Percentiles rank a stretch among this genome's conserved stretches.
Conservation (phyloP, 1,140 invertebrate genomes). For the Lucilia cuprina region DNA sequence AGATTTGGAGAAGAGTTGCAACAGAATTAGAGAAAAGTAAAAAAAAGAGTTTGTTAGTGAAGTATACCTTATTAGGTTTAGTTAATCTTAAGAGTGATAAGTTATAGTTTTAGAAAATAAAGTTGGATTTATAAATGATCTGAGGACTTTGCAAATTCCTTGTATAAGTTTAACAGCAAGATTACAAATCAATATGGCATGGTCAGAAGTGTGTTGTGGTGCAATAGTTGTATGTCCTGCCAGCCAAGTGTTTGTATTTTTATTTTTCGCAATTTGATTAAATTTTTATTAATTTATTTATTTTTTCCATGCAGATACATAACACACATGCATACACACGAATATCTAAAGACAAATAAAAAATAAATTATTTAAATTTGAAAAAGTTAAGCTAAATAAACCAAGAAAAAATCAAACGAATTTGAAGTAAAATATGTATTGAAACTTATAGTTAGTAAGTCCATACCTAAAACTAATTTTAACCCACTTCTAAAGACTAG, state of each 20-base stretch:
- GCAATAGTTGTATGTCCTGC: not conserved
- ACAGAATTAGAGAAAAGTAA: no score
- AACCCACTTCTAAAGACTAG: slow-evolving; percentile 7
- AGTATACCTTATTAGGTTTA: no score
- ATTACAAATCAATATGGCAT: not conserved
- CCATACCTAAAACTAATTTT: slow-evolving; percentile 15
- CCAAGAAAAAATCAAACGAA: not conserved
- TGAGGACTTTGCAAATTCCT: no score
- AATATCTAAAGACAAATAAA: not conserved
- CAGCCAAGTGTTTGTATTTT: not conserved
- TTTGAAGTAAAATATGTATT: not conserved
- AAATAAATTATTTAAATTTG: not conserved
- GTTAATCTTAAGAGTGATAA: no score
- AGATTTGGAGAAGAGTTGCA: no score
- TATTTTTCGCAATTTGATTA: not conserved
- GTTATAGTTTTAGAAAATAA: no score
- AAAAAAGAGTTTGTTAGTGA: no score
- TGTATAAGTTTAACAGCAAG: not conserved
- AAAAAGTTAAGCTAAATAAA: not conserved
- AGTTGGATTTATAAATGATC: no score
- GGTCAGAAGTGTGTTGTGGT: not conserved
- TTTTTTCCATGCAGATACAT: no score
- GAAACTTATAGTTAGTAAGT: not conserved
- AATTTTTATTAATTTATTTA: not conserved
- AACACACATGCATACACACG: not conserved